Base-by-base conservation (phyloP, 2,113 vertebrate species). In the Lampris incognitus region DNA sequence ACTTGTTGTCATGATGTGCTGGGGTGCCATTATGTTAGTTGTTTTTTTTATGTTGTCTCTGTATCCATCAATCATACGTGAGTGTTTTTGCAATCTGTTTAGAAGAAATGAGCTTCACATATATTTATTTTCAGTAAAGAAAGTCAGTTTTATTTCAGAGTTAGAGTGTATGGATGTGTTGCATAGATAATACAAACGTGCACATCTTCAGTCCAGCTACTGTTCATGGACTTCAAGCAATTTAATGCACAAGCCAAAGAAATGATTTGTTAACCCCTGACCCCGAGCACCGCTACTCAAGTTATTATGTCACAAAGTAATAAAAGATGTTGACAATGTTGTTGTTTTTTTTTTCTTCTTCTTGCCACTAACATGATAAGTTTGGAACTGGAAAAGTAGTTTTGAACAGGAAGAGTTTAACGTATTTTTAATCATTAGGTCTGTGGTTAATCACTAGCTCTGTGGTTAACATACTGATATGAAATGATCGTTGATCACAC, bases 231-330 rank as follows among this genome's bases (percentile, higher is more conserved):
- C 63, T 44, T 69, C 44, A 44, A 64, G 51, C 66, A 37, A 37
- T 58, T 69, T 54, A 66, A 63, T 55, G 52, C 48, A 76, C 68
- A 72, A 69, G 60, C 75, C 81, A 87, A 87, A 84, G 81, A 81
- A 73, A 52, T 59, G 37, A 50, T 72, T 13, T 75, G 72, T 71
- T 69, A 36, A 39, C 4, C 48, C 11, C 13, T 66, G 48, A 57
- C 74, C 55, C 63, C n/a, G 36, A 56, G 57, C 13, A 10, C 24
- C 3, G 46, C 36, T 6, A 51, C 48, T 44, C 13, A 64, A 44
- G 68, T 70, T 76, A 44, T 72, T 66, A 40, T 54, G 65, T 52
- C 11, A 11, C 39, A 46, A 66, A 52, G 3, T 73, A 51, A 66
- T 58, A 7, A 58, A 56, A 24, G 24, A 24, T 24, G 5, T 3